phyloP scores from a whole-genome alignment of 2,113 vertebrate species.

The Ictalurus furcatus region DNA sequence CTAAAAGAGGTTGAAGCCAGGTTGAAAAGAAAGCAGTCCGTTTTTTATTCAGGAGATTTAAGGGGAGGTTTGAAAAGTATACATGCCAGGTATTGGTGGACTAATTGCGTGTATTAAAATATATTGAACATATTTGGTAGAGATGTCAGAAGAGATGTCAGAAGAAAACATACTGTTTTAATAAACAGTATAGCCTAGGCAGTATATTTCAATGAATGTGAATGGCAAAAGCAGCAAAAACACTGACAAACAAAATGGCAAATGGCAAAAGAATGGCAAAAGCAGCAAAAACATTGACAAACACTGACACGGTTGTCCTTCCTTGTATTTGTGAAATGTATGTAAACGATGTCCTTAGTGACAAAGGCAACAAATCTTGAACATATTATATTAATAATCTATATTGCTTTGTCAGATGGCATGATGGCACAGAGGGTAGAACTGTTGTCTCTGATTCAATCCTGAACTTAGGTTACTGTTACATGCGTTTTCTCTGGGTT shows the following conservation, averaged over 20 bases:
- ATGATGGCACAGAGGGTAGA: not conserved
- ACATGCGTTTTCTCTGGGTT: not conserved
- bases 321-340: not conserved
- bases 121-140: not conserved
- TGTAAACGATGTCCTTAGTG: not conserved
- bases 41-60: not conserved
- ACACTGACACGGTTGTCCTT: not conserved
- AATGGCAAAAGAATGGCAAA: not conserved
- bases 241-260: too few relatives aligned
- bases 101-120: not conserved
- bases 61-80: not conserved
- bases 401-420: not conserved
- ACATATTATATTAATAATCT: not conserved
- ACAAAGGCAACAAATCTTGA: not conserved
- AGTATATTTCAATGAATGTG: not conserved
- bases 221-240: not conserved
- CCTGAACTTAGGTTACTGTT: not conserved
- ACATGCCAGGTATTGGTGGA: not conserved
- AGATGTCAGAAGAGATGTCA: not conserved
- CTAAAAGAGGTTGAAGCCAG: conserved; percentile 13
- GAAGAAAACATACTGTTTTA: not conserved
- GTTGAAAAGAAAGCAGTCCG: not conserved
- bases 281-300: not conserved
- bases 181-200: not conserved
- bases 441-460: not conserved